Evolutionary conservation across 2,113 vertebrate genomes (phyloP), one percentile per base, ranked within the genome.

Genomic region (Micromys minutus): DNA sequence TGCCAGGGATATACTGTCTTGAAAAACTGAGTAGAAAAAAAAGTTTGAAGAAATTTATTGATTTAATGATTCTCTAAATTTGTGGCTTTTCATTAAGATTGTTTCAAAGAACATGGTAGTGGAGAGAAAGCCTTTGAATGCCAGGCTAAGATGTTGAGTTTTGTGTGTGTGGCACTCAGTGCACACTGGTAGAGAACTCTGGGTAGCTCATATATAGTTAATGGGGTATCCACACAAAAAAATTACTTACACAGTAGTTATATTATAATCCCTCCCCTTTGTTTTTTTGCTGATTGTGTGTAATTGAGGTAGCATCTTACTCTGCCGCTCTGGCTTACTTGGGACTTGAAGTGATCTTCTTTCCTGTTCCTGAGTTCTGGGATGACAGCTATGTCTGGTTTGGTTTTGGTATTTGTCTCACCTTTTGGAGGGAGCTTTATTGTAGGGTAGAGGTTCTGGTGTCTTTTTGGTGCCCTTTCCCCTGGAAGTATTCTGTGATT

Each of bases 31-130:
- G 22, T n/a, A 80, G 22, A 61, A 89, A 39, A 63, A 21, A 22
- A 72, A 22, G 3, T 96, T 39, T 71, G 79, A 90, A 89, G 39
- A 93, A 89, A 88, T 85, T 86, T 71, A 71, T 83, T 94, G 50
- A 87, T 47, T 93, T 15, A 22, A 17, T 52, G 29, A 77, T 42
- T 90, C 11, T 39, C 16, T 85, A 65, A 34, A 75, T 87, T 89
- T 81, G n/a, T 96, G 71, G 9, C 16, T 21, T 94, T 93, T 71
- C 50, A 90, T 55, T 84, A 84, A 83, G 39, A 31, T 84, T 94
- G 71, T 65, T 52, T 45, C 2, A 65, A 91, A 90, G 85, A 52
- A 67, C 61, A 39, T 80, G 65, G 36, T 94, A 21, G 50, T 31
- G 81, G 61, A 93, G 31, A 67, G 50, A 89, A 72, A 67, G 79